Evolutionary conservation across 2,888 invertebrate genomes (phyloP).

Genomic region (Tineola bisselliella): DNA sequence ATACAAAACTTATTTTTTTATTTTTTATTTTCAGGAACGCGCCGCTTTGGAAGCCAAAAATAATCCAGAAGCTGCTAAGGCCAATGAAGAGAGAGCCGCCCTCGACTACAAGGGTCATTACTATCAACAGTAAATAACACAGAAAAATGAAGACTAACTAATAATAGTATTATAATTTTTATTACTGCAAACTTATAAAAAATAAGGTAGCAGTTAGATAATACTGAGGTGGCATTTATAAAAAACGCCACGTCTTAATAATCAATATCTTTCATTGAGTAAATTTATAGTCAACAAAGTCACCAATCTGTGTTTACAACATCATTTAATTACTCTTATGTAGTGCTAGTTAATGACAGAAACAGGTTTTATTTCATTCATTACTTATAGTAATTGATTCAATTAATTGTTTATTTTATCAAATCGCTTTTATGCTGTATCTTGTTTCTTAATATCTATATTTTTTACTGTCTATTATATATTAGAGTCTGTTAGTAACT

Average conservation of each 20-base stretch:
- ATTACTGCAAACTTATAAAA: neutral
- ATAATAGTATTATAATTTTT: neutral
- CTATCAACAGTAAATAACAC: constrained; percentile 47
- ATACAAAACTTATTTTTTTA: too few species aligned
- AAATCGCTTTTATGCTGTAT: too few species aligned
- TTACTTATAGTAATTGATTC: too few species aligned
- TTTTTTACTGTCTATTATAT: too few species aligned
- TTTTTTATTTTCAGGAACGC: constrained; percentile 58
- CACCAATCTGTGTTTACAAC: constrained; percentile 7
- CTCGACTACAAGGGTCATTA: constrained; percentile 74
- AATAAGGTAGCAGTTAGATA: neutral
- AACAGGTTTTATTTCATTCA: too few species aligned
- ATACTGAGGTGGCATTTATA: neutral
- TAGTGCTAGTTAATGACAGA: too few species aligned
- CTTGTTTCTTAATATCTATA: neutral
- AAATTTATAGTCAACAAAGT: constrained; percentile 9
- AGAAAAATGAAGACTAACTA: neutral
- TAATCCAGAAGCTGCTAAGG: constrained; percentile 58
- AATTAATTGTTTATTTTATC: too few species aligned
- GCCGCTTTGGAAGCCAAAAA: constrained; percentile 64
- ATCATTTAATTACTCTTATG: neutral
- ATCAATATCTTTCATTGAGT: neutral
- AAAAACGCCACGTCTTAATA: neutral
- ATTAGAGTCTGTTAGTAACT: too few species aligned
- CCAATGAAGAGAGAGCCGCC: constrained; percentile 48